These are phyloP conservation scores for Tringa solitaria DNA, from an alignment of 2,113 vertebrate genomes.

Conservation along the genomic window DNA sequence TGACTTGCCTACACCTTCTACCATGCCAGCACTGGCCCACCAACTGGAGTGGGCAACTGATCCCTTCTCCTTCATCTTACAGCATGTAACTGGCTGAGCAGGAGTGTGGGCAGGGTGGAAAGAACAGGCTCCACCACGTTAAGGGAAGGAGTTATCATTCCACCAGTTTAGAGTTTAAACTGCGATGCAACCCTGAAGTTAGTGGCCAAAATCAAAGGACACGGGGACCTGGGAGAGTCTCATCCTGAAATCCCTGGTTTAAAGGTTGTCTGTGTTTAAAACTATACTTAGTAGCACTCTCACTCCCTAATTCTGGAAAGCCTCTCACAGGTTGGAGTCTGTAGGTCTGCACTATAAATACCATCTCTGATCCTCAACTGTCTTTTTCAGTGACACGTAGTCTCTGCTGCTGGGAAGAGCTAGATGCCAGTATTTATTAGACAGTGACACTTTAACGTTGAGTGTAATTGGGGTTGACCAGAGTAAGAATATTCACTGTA, in stretches of 20 bases:
- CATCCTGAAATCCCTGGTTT: neutral
- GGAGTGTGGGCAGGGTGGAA: neutral
- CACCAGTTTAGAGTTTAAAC: neutral
- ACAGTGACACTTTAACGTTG: neutral
- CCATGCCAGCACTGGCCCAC: neutral
- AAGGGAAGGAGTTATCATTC: neutral
- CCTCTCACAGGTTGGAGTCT: conserved; percentile 51
- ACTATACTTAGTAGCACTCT: conserved; percentile 9
- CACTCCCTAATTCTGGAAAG: conserved; percentile 53
- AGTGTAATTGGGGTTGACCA: neutral
- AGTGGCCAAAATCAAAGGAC: neutral
- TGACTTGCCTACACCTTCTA: neutral
- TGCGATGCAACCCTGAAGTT: neutral
- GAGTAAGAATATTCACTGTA: neutral
- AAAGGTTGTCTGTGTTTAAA: conserved; percentile 42
- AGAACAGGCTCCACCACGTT: neutral
- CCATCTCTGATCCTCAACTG: conserved; percentile 19
- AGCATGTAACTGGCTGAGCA: neutral
- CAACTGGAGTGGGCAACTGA: neutral
- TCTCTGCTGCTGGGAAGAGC: neutral
- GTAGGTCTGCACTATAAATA: conserved; percentile 57
- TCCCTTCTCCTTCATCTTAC: neutral
- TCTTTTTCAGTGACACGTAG: neutral
- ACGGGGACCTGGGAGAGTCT: neutral
- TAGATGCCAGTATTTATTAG: neutral